phyloP scores from a whole-genome alignment of 2,797 vertebrate genomes.

The Mycteria americana region DNA sequence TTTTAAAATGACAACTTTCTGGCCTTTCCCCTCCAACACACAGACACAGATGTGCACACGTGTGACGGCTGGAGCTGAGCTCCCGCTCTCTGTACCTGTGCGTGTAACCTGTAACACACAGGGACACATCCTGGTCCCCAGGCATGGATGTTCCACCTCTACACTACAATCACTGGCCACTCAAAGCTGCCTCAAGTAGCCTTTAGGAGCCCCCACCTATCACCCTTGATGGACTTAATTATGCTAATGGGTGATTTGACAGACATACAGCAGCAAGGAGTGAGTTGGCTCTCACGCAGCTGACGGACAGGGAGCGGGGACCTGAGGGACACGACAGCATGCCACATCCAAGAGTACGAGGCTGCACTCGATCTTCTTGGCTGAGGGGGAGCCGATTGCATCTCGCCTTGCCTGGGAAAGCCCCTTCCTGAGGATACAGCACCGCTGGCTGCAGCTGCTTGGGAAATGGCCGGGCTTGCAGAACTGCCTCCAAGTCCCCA shows the following conservation, averaged over 20 bases:
- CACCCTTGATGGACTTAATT: neutral
- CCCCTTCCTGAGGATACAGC: neutral
- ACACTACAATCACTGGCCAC: neutral
- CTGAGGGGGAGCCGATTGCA: neutral
- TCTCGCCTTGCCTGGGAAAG: neutral
- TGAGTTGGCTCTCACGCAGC: neutral
- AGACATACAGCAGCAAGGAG: neutral
- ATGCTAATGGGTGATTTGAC: accelerated
- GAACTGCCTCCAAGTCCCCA: neutral
- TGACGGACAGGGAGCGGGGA: neutral
- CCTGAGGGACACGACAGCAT: neutral
- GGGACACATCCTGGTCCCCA: neutral
- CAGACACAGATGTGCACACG: accelerated
- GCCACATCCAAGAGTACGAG: neutral
- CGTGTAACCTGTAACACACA: neutral
- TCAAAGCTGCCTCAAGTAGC: neutral
- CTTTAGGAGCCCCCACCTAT: neutral
- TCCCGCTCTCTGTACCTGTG: neutral
- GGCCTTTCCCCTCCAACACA: neutral
- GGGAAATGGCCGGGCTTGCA: neutral
- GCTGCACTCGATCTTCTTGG: neutral
- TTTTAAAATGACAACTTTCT: slow-evolving; percentile 1
- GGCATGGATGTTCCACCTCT: neutral
- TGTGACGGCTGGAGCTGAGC: neutral
- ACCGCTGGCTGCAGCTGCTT: neutral